Conservation (phyloP, 2,113 vertebrate genomes). For the Clarias magur region DNA sequence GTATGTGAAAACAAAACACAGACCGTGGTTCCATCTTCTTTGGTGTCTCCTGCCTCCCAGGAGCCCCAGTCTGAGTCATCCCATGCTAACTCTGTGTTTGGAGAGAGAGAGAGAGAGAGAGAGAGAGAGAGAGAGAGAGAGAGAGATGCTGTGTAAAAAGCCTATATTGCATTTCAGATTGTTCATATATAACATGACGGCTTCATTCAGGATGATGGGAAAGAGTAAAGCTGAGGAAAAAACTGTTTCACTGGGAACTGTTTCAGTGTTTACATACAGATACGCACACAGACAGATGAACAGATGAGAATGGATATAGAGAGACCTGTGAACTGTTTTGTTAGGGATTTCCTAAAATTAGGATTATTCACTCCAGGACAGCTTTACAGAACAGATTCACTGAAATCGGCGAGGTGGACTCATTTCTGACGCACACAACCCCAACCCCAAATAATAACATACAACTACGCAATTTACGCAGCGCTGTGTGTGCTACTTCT, state of each 20-base stretch:
- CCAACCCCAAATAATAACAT: no score
- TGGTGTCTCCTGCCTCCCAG: conserved; percentile 65
- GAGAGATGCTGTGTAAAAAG: background rate
- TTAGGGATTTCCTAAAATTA: no score
- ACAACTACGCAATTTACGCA: background rate
- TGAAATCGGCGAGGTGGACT: no score
- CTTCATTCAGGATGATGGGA: background rate
- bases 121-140: background rate
- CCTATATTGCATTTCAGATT: background rate
- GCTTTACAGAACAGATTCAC: no score
- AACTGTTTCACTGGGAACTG: background rate
- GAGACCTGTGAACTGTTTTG: background rate
- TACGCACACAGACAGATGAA: background rate
- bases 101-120: background rate
- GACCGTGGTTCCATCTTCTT: conserved; percentile 61
- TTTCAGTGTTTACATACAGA: background rate
- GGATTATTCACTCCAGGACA: no score
- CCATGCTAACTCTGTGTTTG: conserved; percentile 73
- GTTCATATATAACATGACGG: background rate
- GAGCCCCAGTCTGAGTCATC: conserved; percentile 75
- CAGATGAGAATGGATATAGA: background rate
- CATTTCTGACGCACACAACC: no score
- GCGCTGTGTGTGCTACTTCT: background rate
- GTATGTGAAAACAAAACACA: conserved; percentile 15
- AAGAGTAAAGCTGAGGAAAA: background rate